Base-by-base conservation (phyloP, 2,113 vertebrate genomes). In the Agelaius phoeniceus region DNA sequence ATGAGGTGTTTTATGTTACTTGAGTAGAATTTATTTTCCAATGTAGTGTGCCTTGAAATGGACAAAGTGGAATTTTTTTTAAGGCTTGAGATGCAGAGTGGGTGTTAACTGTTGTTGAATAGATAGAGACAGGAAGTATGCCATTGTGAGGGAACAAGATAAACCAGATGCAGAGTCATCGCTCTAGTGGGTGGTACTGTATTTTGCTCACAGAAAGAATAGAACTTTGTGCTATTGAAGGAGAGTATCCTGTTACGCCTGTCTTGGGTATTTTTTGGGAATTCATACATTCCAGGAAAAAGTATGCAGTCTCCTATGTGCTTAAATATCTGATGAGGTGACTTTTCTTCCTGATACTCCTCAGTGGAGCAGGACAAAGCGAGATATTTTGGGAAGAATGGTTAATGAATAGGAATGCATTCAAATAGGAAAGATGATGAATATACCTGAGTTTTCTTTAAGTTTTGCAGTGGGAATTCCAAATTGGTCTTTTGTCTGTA, bases 171-270 rank as follows among this genome's bases (percentile, higher is more conserved):
- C 66, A 44, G 80, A 98, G 89, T 90, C 96, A 87, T 96, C 17
- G 4, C 59, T 88, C 49, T 39, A 48, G 75, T 91, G 95, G 94
- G 90, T 97, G 90, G 89, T 93, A 71, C 89, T 94, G 27, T 84
- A 59, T 96, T 97, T 97, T 97, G 75, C 73, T 93, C 11, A 8
- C 61, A 81, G 83, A 88, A 93, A 94, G 83, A 97, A 96, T 90
- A 94, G 93, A 65, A 87, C 79, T 96, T 89, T 82, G 88, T 92
- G 76, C 88, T 95, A 57, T 87, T 96, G 88, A 95, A 68, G 79
- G 85, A 92, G 87, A 82, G 73, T 84, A 96, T 96, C 95, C 94
- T 98, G 83, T 92, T 83, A 82, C 1, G 13, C 68, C 2, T 33
- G 66, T 94, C 68, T 88, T 59, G 74, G 75, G 66, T 66, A 59